Base-by-base conservation (phyloP, 2,113 vertebrate species). In the Stegastes partitus region DNA sequence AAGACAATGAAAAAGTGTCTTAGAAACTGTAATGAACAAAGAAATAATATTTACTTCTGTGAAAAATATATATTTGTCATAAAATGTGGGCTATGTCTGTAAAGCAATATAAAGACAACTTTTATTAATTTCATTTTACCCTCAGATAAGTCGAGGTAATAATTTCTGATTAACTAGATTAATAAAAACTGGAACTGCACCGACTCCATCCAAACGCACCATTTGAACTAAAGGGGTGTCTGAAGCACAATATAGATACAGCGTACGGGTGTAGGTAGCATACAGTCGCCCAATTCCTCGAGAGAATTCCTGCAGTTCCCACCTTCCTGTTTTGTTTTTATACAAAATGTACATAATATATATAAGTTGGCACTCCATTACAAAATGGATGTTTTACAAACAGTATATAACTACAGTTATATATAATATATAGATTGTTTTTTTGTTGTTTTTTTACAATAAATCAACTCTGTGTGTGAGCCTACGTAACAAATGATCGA, bases 11-110 rank as follows among this genome's bases (percentile, higher is more conserved):
- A 93, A 91, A 96, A 93, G 91, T 94, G 92, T 96, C 95, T 94
- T 95, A 95, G 91, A 96, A 95, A 96, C 88, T 28, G 58, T 80
- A 74, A 87, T 76, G 93, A 94, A 95, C 91, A 95, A n/a, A 93
- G 92, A 94, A 94, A 96, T 95, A 96, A 95, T 94, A 96, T 96
- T 96, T 96, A 94, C 95, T 94, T 95, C 85, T 96, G 95, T 97
- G 96, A 98, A 99, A 98, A 99, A 99, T 98, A 98, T 95, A 97
- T 93, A 96, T 96, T 94, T 95, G 94, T 96, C 95, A 96, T 90
- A 92, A 92, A 92, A 86, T 83, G 88, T 78, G 71, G 74, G 54
- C 79, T 90, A 87, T 79, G 68, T 87, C 58, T 86, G 74, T 81
- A 92, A 91, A 85, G 80, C 83, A 87, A 93, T 96, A 96, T 94